These are phyloP conservation scores for Agapornis canus DNA, from an alignment of 2,797 vertebrate genomes.

Conservation along the genomic window DNA sequence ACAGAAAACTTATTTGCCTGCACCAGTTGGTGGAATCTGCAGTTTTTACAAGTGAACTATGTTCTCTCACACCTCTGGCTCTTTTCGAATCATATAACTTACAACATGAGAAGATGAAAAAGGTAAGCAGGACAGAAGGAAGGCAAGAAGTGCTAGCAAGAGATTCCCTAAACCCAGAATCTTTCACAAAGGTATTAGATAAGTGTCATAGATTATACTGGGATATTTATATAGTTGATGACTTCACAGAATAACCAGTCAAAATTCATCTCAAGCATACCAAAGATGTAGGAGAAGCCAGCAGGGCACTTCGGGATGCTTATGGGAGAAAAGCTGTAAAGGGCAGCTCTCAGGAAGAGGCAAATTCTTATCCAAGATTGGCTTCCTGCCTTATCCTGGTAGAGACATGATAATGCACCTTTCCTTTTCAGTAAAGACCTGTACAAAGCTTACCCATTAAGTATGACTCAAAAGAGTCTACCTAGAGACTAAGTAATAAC, in stretches of 20 bases:
- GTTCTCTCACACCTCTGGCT: neutral
- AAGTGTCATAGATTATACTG: neutral
- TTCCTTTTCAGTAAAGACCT: neutral
- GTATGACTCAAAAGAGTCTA: neutral
- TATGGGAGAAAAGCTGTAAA: neutral
- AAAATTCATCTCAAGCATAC: neutral
- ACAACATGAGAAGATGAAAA: neutral
- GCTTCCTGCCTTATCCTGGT: neutral
- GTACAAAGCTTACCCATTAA: neutral
- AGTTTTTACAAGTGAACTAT: neutral
- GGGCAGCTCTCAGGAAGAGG: neutral
- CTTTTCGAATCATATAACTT: neutral
- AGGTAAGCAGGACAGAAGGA: neutral
- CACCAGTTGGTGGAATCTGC: neutral
- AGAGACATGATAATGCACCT: neutral
- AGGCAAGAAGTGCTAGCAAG: neutral
- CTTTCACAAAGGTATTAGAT: neutral
- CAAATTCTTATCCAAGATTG: neutral
- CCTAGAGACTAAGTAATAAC: slow-evolving; percentile 1
- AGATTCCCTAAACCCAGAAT: neutral
- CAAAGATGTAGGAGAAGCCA: neutral
- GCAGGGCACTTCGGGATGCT: neutral
- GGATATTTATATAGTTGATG: neutral
- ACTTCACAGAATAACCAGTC: neutral
- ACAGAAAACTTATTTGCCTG: neutral